Evolutionary conservation across 2,113 vertebrate species (phyloP), one percentile per base, ranked within the genome.

Genomic region (Bubalus kerabau): DNA sequence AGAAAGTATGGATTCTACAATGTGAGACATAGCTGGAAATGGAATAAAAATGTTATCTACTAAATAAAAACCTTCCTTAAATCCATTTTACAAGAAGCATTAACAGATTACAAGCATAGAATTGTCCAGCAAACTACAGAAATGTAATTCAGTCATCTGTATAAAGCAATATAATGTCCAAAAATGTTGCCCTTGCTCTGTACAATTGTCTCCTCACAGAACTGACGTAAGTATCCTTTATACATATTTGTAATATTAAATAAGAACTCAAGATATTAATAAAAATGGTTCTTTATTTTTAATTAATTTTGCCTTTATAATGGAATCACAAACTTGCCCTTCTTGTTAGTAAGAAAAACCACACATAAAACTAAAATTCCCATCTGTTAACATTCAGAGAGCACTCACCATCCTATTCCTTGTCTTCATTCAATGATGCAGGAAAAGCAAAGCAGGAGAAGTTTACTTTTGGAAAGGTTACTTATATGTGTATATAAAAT

Each of bases 381-480:
- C 46, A 59, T 10, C 84, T 21, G 32, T 2, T 2, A 76, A n/a
- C 17, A 90, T 40, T 93, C 46, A 91, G n/a, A 86, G 26, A 84
- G 21, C 40, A 87, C 95, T 96, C 87, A 92, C 90, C 92, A 92
- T 80, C 19, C 84, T 40, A 71, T 57, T 74, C 81, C 81, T 93
- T 26, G 57, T 95, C 91, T 59, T 80, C 87, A 48, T 9, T 43
- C 48, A 40, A 54, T 19, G 32, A 82, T 43, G 91, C 85, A 78
- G n/a, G 48, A 32, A 64, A 74, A 92, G 85, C 71, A 60, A 80
- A 32, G 62, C 19, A 5, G 14, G 2, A 67, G 6, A 92, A 50
- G 32, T 97, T 97, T 92, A 97, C 74, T 81, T 62, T 78, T 50
- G 83, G 62, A 96, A 80, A 78, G 15, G 7, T 84, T 95, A 95